Percentiles rank a stretch among this genome's conserved stretches.
These are phyloP conservation scores for Nixonia krombeini DNA, from an alignment of 1,140 invertebrate genomes.

Conservation along the genomic window DNA sequence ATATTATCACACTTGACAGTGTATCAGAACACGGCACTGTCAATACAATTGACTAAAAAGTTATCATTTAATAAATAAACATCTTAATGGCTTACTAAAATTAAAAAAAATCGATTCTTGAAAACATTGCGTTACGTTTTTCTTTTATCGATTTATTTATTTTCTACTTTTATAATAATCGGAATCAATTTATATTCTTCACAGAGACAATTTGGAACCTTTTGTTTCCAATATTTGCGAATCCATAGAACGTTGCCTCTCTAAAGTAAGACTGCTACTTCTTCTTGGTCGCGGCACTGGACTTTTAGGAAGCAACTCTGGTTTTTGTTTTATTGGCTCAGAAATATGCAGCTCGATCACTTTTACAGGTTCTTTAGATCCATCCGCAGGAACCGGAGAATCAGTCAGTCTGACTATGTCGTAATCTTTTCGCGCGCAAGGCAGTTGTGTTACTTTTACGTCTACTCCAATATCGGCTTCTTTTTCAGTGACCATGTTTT, in stretches of 20 bases:
- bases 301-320: slow-evolving; percentile 52
- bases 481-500: slow-evolving; percentile 49
- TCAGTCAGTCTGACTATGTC: slow-evolving; percentile 58
- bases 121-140: too few relatives aligned
- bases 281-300: slow-evolving; percentile 57
- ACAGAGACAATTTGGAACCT: slow-evolving; percentile 36
- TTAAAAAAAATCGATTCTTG: too few relatives aligned
- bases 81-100: not conserved
- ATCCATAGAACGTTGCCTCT: slow-evolving; percentile 16
- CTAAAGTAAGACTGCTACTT: slow-evolving; percentile 53
- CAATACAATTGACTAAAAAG: not conserved
- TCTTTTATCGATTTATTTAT: too few relatives aligned
- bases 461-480: slow-evolving; percentile 51
- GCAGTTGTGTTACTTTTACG: slow-evolving; percentile 60
- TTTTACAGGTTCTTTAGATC: slow-evolving; percentile 58
- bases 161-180: too few relatives aligned
- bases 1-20: not conserved
- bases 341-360: slow-evolving; percentile 65
- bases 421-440: slow-evolving; percentile 58
- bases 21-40: too few relatives aligned
- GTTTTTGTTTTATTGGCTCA: slow-evolving; percentile 57
- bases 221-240: not conserved
- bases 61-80: not conserved
- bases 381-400: too few relatives aligned
- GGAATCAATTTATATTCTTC: not conserved